A percentile compares a stretch with the other conserved stretches of the same genome.
Evolutionary conservation across 2,888 invertebrate species (phyloP).

Genomic region (Ecdyonurus torrentis): DNA sequence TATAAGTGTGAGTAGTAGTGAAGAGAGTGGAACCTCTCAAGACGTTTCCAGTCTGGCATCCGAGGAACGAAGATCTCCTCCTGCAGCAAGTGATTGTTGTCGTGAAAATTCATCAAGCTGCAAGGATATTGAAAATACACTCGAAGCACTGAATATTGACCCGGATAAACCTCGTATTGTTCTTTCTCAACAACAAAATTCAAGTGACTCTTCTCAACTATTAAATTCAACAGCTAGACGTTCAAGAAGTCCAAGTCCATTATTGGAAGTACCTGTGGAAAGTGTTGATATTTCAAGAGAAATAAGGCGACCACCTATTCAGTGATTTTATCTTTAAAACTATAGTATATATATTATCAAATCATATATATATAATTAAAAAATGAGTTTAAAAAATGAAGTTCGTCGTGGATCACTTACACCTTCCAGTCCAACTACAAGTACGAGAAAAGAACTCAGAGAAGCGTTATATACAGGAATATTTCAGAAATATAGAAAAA

Average conservation of each 20-base stretch:
- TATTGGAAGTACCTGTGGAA: neutral
- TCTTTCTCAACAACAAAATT: neutral
- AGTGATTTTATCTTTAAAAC: neutral
- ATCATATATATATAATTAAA: neutral
- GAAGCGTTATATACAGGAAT: slow-evolving; percentile 62
- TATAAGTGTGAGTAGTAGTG: neutral
- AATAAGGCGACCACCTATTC: neutral
- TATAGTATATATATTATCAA: too few relatives aligned
- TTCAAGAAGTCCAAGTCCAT: neutral
- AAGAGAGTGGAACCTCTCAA: neutral
- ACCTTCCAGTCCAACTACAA: slow-evolving; percentile 20
- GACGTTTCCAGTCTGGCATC: neutral
- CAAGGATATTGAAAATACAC: neutral
- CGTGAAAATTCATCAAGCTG: too few relatives aligned
- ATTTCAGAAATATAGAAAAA: slow-evolving; percentile 56
- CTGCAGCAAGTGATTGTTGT: neutral
- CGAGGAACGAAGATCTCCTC: neutral
- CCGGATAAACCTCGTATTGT: neutral
- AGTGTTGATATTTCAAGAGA: neutral
- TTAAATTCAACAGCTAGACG: neutral
- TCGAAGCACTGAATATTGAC: neutral
- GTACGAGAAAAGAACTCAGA: slow-evolving; percentile 47
- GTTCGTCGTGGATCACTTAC: slow-evolving; percentile 8
- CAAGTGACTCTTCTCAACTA: neutral
- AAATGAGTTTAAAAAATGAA: neutral